Conservation (phyloP, 2,888 invertebrate species). For the Drosophila diplacantha region DNA sequence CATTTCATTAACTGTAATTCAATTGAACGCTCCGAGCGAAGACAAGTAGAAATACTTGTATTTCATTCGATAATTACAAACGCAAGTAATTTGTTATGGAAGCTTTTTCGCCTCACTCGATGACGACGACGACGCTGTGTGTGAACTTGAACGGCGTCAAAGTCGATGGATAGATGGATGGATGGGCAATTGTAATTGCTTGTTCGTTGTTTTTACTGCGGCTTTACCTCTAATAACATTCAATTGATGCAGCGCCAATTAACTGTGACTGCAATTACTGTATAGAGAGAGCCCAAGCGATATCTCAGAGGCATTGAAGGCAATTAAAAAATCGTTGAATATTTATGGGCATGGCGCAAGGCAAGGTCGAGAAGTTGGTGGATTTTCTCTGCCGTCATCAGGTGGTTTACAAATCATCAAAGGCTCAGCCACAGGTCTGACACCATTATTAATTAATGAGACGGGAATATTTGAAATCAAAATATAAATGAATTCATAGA, state of each 20-base stretch:
- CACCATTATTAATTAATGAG: constrained; percentile 28
- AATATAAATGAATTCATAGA: constrained; percentile 2
- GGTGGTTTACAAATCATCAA: constrained; percentile 22
- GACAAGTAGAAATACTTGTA: constrained; percentile 9
- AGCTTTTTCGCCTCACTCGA: constrained; percentile 11
- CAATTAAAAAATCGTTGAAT: constrained; percentile 43
- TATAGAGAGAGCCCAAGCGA: constrained; percentile 10
- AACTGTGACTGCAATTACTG: constrained; percentile 33
- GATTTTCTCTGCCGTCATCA: constrained; percentile 13
- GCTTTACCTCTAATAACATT: constrained; percentile 40
- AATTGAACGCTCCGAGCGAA: constrained; percentile 18
- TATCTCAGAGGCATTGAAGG: constrained; percentile 21
- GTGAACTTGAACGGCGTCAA: constrained; percentile 41
- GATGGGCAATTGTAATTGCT: constrained; percentile 31
- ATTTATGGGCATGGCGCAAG: constrained; percentile 30
- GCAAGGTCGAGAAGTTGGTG: constrained; percentile 24
- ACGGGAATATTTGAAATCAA: not conserved
- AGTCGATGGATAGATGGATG: constrained; percentile 34
- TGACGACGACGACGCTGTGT: constrained; percentile 25
- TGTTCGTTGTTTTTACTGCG: constrained; percentile 28
- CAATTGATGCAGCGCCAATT: constrained; percentile 51
- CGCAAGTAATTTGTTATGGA: constrained; percentile 39
- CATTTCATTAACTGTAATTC: constrained; percentile 39
- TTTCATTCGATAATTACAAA: constrained; percentile 39
- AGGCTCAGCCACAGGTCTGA: constrained; percentile 14